Evolutionary conservation across 2,888 invertebrate species (phyloP).

Genomic region (Hirtodrosophila histrioides): DNA sequence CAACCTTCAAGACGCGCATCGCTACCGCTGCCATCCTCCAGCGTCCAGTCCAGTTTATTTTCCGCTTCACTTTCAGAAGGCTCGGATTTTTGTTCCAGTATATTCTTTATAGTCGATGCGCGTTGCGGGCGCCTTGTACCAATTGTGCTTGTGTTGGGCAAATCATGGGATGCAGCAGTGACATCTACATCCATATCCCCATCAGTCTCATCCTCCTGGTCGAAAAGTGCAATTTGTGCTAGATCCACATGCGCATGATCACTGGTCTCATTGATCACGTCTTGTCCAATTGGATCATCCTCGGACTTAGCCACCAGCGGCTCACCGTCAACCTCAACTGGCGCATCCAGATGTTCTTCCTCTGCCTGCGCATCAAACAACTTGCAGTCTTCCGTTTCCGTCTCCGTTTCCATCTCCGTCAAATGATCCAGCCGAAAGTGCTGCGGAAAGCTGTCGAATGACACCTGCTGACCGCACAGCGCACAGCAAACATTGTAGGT

Average conservation of each 20-base stretch:
- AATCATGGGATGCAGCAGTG: slow-evolving; percentile 1
- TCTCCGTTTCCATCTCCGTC: slow-evolving; percentile 2
- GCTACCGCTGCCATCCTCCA: slow-evolving; percentile 3
- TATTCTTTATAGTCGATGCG: slow-evolving; percentile 42
- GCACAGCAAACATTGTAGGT: slow-evolving; percentile 73
- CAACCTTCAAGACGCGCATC: neutral
- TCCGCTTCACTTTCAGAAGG: slow-evolving; percentile 7
- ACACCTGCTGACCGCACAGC: slow-evolving; percentile 65
- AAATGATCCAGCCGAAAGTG: slow-evolving; percentile 68
- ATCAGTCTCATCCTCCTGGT: slow-evolving; percentile 34
- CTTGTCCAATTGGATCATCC: slow-evolving; percentile 63
- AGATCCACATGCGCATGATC: slow-evolving; percentile 35
- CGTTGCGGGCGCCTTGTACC: slow-evolving; percentile 24
- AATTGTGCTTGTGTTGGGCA: slow-evolving; percentile 11
- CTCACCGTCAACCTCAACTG: slow-evolving; percentile 31
- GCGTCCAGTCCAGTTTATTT: neutral
- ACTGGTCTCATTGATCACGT: slow-evolving; percentile 27
- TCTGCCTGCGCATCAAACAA: slow-evolving; percentile 21
- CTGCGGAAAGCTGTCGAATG: slow-evolving; percentile 60
- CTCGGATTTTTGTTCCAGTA: slow-evolving; percentile 16
- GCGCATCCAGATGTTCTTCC: slow-evolving; percentile 20
- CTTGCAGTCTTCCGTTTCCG: slow-evolving; percentile 43
- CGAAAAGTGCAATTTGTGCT: slow-evolving; percentile 46
- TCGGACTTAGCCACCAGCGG: slow-evolving; percentile 33
- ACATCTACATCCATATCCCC: neutral